Conservation (phyloP, 2,113 vertebrate genomes). For the Grammomys dolichurus region DNA sequence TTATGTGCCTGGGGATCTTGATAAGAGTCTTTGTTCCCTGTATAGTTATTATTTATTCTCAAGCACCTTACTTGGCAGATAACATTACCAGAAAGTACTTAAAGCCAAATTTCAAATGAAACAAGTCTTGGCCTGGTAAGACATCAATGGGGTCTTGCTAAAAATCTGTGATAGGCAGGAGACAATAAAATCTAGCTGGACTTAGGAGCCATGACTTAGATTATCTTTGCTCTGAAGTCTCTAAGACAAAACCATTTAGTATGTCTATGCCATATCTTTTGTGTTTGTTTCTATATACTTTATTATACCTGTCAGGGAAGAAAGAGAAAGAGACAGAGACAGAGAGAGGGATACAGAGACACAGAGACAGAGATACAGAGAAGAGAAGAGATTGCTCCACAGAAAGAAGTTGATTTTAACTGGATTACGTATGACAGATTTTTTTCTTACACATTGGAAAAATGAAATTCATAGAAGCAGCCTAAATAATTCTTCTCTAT, state of each 20-base stretch:
- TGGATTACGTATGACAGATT: not conserved
- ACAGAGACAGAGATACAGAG: too few relatives aligned
- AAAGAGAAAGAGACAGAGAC: too few relatives aligned
- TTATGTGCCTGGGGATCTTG: not conserved
- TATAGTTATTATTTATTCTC: not conserved
- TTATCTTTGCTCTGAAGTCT: not conserved
- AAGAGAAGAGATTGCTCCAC: not conserved
- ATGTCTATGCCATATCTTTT: not conserved
- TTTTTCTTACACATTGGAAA: slow-evolving; percentile 41
- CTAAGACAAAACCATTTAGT: not conserved
- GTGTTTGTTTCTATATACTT: slow-evolving; percentile 29
- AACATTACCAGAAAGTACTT: not conserved
- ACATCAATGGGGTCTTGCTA: slow-evolving; percentile 32
- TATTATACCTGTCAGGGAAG: not conserved
- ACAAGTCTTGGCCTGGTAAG: not conserved
- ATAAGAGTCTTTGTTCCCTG: slow-evolving; percentile 9
- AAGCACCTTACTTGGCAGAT: not conserved
- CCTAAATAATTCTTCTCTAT: not conserved
- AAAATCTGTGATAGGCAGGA: not conserved
- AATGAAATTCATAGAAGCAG: not conserved
- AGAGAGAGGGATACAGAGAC: too few relatives aligned
- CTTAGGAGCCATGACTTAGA: not conserved
- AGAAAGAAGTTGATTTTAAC: slow-evolving; percentile 18
- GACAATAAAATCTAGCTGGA: not conserved
- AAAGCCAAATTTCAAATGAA: slow-evolving; percentile 14